Conservation (phyloP, 1,140 invertebrate species). For the Centruroides sculpturatus region DNA sequence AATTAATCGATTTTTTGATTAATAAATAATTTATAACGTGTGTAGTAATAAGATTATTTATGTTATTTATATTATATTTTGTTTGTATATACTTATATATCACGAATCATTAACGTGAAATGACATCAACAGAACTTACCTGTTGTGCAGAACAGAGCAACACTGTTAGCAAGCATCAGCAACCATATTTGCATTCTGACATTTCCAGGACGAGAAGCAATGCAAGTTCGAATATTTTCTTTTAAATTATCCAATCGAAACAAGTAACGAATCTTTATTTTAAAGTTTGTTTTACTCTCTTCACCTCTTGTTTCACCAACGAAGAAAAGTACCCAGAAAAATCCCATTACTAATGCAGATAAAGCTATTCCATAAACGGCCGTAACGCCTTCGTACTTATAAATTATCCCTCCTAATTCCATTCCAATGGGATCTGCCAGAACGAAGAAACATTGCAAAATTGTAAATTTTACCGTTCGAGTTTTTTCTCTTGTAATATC, state of each 20-base stretch:
- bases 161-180: slow-evolving; percentile 3
- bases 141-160: slow-evolving; percentile 1
- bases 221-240: slow-evolving; percentile 7
- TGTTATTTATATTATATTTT: too few relatives aligned
- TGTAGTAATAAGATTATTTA: too few relatives aligned
- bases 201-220: slow-evolving; percentile 2
- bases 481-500: slow-evolving; percentile 6
- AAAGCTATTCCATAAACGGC: background rate
- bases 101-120: too few relatives aligned
- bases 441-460: slow-evolving; percentile 7
- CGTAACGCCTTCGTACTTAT: background rate
- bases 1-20: too few relatives aligned
- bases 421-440: slow-evolving; percentile 6
- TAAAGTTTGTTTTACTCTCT: background rate
- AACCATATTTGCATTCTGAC: slow-evolving; percentile 9
- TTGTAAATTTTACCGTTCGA: slow-evolving; percentile 1
- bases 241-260: slow-evolving; percentile 7
- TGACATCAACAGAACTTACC: slow-evolving; percentile 1
- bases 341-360: background rate
- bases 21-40: too few relatives aligned
- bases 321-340: slow-evolving; percentile 4
- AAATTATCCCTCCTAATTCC: slow-evolving; percentile 3
- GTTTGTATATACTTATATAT: too few relatives aligned
- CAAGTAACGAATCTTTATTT: background rate
- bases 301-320: slow-evolving; percentile 3